phyloP scores from a whole-genome alignment of 2,888 invertebrate species.

The Hylaea fasciaria region DNA sequence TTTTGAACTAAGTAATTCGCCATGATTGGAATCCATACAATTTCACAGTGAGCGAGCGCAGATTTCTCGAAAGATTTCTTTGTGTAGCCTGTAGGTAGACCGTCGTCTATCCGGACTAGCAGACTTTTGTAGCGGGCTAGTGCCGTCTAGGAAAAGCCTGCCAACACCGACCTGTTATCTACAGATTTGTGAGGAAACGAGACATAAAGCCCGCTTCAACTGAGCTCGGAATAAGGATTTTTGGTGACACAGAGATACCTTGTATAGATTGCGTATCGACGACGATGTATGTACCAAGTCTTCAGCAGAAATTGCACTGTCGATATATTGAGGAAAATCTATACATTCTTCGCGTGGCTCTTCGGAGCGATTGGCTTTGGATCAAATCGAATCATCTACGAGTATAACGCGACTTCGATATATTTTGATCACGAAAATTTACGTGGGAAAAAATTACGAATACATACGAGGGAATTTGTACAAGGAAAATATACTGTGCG shows the following conservation, averaged over 20 bases:
- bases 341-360: slow-evolving; percentile 34
- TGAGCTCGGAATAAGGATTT: slow-evolving; percentile 59
- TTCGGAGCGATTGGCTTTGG: slow-evolving; percentile 34
- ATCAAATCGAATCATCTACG: slow-evolving; percentile 35
- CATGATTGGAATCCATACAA: slow-evolving; percentile 58
- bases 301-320: slow-evolving; percentile 42
- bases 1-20: slow-evolving; percentile 48
- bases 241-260: slow-evolving; percentile 57
- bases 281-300: slow-evolving; percentile 42
- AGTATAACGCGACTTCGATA: slow-evolving; percentile 30
- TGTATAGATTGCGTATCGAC: slow-evolving; percentile 58
- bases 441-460: not conserved
- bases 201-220: slow-evolving; percentile 66
- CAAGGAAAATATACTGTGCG: slow-evolving; percentile 4
- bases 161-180: slow-evolving; percentile 60
- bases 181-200: slow-evolving; percentile 69
- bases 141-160: slow-evolving; percentile 43
- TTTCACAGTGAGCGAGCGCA: slow-evolving; percentile 61
- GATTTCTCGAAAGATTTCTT: slow-evolving; percentile 54
- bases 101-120: slow-evolving; percentile 47
- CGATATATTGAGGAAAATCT: slow-evolving; percentile 42
- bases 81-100: slow-evolving; percentile 24
- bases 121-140: slow-evolving; percentile 53
- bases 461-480: not conserved
- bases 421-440: slow-evolving; percentile 29